Base-by-base conservation (phyloP, 37 sponge, comb jelly and placozoan genomes). In the Beroe forskalii region DNA sequence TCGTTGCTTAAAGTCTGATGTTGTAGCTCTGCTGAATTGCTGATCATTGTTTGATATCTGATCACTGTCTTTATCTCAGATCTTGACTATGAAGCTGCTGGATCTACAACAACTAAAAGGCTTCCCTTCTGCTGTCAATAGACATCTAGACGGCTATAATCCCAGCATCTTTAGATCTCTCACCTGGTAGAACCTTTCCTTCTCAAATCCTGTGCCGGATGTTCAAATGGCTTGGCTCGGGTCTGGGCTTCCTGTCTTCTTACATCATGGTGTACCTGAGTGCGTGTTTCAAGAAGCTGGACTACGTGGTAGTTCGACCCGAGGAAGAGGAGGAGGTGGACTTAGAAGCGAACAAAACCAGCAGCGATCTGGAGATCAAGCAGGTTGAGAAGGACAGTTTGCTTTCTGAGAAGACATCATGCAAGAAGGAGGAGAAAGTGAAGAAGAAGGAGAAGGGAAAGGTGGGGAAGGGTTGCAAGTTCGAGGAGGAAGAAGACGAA, bases 261-360 rank as follows among this genome's bases (percentile, higher is more conserved):
- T 28, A 28, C 25, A 28, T 63, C n/a, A 23, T 19, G 66, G 2
- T 63, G n/a, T 63, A 63, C 66, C 3, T 63, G 4, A 30, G 66
- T 32, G 39, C 30, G 6, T 72, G 75, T 36, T 36, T 72, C 75
- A 72, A 72, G 38, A 38, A 33, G 19, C 9, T 72, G 14, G 75
- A 72, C 75, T 72, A 72, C 75, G 39, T 22, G 30, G 75, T 72
- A 8, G 40, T 37, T 20, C 23, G 66, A 30, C 3, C 20, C 66
- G 4, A 4, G 14, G 66, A 63, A 63, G 60, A 20, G 60, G 6
- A 24, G 3, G 66, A 23, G 14, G 66, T 19, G 4, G 66, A 63
- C n/a, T 30, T 63, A 23, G 66, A 63, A 63, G 66, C 66, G 25
- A 63, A 63, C 25, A n/a, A n/a, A n/a, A n/a, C n/a, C n/a, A n/a